A percentile compares a stretch with the other conserved stretches of the same genome.
Evolutionary conservation across 2,113 vertebrate species (phyloP).

Genomic region (Paradisaea rubra): DNA sequence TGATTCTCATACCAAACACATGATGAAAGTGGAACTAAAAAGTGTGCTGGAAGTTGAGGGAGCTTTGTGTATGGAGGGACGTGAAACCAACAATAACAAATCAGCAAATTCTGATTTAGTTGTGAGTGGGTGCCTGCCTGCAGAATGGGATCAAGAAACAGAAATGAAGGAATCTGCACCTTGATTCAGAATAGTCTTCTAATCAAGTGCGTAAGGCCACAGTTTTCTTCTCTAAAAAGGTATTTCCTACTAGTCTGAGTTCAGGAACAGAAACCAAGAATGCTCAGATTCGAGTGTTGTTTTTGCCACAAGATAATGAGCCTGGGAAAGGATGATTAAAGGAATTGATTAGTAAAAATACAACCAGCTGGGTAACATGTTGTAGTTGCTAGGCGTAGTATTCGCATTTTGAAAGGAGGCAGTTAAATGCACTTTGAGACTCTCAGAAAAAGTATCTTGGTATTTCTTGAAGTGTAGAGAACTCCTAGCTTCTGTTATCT

Average conservation of each 20-base stretch:
- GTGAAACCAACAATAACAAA: neutral
- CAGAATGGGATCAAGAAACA: neutral
- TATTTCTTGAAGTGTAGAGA: neutral
- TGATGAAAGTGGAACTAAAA: neutral
- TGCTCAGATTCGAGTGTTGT: neutral
- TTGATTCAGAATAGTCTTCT: neutral
- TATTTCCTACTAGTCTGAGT: neutral
- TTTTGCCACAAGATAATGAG: neutral
- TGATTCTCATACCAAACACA: neutral
- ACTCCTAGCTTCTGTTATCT: neutral
- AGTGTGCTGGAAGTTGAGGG: neutral
- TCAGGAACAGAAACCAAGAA: neutral
- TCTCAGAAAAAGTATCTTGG: neutral
- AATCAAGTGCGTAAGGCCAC: neutral
- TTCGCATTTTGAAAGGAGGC: neutral
- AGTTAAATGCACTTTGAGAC: neutral
- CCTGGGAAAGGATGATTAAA: neutral
- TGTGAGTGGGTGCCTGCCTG: neutral
- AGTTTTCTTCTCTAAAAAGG: neutral
- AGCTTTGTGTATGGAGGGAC: neutral
- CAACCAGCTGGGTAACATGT: neutral
- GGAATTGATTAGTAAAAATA: neutral
- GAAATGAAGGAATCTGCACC: neutral
- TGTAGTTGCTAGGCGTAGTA: neutral
- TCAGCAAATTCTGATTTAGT: neutral